Percentiles rank a stretch among this genome's conserved stretches.
phyloP scores from a whole-genome alignment of 2,797 vertebrate species.

The Chaunax sp. region DNA sequence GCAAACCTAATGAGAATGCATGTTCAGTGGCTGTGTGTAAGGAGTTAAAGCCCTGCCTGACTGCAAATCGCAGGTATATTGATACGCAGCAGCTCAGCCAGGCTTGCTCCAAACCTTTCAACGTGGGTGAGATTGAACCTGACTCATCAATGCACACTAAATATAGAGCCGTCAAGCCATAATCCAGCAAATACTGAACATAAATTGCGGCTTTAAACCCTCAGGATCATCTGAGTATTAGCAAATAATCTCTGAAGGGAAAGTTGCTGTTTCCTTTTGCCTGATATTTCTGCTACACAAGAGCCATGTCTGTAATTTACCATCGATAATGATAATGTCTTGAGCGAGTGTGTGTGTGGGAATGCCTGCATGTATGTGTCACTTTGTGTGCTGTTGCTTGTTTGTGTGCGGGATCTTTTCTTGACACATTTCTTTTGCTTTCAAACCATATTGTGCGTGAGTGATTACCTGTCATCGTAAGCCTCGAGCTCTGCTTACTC shows the following conservation, averaged over 20 bases:
- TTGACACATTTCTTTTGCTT: conserved; percentile 74
- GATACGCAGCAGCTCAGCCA: conserved; percentile 33
- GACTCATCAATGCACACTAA: conserved; percentile 63
- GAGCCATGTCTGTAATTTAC: conserved; percentile 38
- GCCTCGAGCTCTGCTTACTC: conserved; percentile 63
- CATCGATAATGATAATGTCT: conserved; percentile 37
- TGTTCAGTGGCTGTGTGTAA: conserved; percentile 24
- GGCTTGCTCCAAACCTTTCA: conserved; percentile 41
- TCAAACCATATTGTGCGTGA: conserved; percentile 78
- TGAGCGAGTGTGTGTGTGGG: conserved; percentile 38
- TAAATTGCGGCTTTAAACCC: conserved; percentile 32
- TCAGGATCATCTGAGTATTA: conserved; percentile 43
- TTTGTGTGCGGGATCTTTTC: conserved; percentile 71
- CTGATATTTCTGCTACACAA: conserved; percentile 32
- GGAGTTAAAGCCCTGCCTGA: conserved; percentile 36
- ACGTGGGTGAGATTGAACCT: conserved; percentile 45
- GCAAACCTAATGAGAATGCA: conserved; percentile 43
- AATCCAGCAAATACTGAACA: conserved; percentile 52
- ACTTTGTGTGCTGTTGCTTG: conserved; percentile 54
- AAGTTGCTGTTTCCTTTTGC: conserved; percentile 31
- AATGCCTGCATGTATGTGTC: conserved; percentile 46
- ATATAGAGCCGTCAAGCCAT: conserved; percentile 48
- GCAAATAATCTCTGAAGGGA: conserved; percentile 45
- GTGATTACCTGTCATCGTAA: conserved; percentile 77
- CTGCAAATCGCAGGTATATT: conserved; percentile 33